phyloP scores from a whole-genome alignment of 1,140 invertebrate genomes.

The Heliconius hewitsoni region DNA sequence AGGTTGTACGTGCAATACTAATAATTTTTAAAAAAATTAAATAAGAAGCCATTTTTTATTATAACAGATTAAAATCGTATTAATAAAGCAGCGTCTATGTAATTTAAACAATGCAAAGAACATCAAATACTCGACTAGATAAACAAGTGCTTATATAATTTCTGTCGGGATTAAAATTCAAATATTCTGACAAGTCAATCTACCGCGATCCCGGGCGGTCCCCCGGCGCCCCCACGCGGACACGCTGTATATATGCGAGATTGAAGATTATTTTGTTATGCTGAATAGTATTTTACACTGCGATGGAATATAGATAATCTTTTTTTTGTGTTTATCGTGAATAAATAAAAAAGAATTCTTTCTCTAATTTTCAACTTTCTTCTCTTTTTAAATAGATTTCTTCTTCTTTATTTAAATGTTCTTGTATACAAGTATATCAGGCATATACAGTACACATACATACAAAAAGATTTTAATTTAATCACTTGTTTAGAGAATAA shows the following conservation, averaged over 20 bases:
- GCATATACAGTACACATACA: too few relatives aligned
- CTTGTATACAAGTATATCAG: too few relatives aligned
- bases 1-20: too few relatives aligned
- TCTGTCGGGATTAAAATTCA: slow-evolving; percentile 80
- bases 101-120: slow-evolving; percentile 44
- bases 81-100: neutral
- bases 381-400: neutral
- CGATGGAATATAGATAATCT: neutral
- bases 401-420: too few relatives aligned
- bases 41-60: neutral
- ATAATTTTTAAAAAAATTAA: neutral
- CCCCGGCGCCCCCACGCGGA: slow-evolving; percentile 46
- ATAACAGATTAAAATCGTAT: neutral
- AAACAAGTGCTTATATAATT: slow-evolving; percentile 74
- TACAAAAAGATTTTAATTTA: neutral
- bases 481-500: too few relatives aligned
- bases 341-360: neutral
- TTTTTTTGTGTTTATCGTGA: neutral
- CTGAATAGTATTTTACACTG: slow-evolving; percentile 1
- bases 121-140: slow-evolving; percentile 65
- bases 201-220: slow-evolving; percentile 65
- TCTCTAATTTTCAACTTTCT: neutral
- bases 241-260: slow-evolving; percentile 24
- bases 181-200: slow-evolving; percentile 83
- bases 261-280: slow-evolving; percentile 22